A percentile compares a stretch with the other conserved stretches of the same genome.
Conservation (phyloP, 2,113 vertebrate genomes). For the Coreoperca whiteheadi region DNA sequence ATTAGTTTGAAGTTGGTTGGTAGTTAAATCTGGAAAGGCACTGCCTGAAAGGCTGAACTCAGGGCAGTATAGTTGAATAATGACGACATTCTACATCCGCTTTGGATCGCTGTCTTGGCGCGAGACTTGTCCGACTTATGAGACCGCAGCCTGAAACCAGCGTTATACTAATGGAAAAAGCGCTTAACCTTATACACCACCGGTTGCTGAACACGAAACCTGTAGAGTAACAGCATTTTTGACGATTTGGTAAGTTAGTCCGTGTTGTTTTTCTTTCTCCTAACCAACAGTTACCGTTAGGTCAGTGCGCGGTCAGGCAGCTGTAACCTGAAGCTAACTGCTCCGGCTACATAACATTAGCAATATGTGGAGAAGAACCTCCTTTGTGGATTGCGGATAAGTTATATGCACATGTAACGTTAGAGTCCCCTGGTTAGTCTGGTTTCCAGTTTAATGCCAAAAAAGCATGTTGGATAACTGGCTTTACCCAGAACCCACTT, state of each 20-base stretch:
- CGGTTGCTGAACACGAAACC: neutral
- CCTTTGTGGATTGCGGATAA: neutral
- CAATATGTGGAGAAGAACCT: neutral
- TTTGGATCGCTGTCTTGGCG: constrained; percentile 65
- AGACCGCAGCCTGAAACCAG: no score
- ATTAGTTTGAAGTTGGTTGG: fast-evolving
- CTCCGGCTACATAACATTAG: constrained; percentile 15
- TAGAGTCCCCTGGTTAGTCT: neutral
- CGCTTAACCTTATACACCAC: neutral
- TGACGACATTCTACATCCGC: constrained; percentile 64
- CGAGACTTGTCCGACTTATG: constrained; percentile 39
- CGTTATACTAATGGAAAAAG: neutral
- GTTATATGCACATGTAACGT: neutral
- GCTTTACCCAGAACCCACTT: neutral
- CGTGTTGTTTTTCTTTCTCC: neutral
- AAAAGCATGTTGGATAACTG: neutral
- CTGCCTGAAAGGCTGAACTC: constrained; percentile 18
- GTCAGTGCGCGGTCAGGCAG: neutral
- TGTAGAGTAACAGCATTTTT: neutral
- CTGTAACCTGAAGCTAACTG: constrained; percentile 19
- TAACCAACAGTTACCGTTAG: fast-evolving
- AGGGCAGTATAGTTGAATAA: fast-evolving
- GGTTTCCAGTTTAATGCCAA: neutral
- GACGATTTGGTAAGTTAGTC: neutral
- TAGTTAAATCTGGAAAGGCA: fast-evolving